These are phyloP conservation scores for Astyanax mexicanus DNA, from an alignment of 2,797 vertebrate species.

Conservation along the genomic window DNA sequence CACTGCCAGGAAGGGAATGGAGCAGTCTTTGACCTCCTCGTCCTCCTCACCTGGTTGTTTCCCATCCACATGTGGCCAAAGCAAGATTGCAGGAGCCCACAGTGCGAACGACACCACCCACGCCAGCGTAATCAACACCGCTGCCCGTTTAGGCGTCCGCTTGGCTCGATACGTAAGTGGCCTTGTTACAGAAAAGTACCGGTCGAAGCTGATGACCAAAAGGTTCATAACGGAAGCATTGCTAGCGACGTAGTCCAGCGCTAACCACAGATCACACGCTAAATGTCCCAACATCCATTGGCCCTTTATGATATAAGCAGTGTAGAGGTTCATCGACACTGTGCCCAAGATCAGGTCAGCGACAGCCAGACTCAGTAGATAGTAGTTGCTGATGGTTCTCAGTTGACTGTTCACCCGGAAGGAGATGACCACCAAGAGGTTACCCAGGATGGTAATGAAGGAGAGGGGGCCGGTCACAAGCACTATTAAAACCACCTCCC, in stretches of 20 bases:
- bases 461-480: slow-evolving; percentile 78
- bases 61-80: slow-evolving; percentile 80
- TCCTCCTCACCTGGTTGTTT: slow-evolving; percentile 65
- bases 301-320: slow-evolving; percentile 82
- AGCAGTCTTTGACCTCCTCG: slow-evolving; percentile 66
- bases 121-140: slow-evolving; percentile 77
- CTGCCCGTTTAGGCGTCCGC: slow-evolving; percentile 76
- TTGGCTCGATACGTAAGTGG: slow-evolving; percentile 82
- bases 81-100: slow-evolving; percentile 83
- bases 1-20: slow-evolving; percentile 79
- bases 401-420: slow-evolving; percentile 83
- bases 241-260: slow-evolving; percentile 83
- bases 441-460: slow-evolving; percentile 79
- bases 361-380: slow-evolving; percentile 81
- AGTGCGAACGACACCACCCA: slow-evolving; percentile 82
- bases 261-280: slow-evolving; percentile 82
- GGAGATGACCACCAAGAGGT: slow-evolving; percentile 80
- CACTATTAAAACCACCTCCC: slow-evolving; percentile 78
- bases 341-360: slow-evolving; percentile 82
- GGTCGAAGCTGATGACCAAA: slow-evolving; percentile 83
- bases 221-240: slow-evolving; percentile 86
- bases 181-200: slow-evolving; percentile 82
- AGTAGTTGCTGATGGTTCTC: slow-evolving; percentile 84
- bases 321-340: slow-evolving; percentile 85
- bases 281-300: slow-evolving; percentile 78